phyloP scores from a whole-genome alignment of 2,113 vertebrate genomes.

The Dasypus novemcinctus region DNA sequence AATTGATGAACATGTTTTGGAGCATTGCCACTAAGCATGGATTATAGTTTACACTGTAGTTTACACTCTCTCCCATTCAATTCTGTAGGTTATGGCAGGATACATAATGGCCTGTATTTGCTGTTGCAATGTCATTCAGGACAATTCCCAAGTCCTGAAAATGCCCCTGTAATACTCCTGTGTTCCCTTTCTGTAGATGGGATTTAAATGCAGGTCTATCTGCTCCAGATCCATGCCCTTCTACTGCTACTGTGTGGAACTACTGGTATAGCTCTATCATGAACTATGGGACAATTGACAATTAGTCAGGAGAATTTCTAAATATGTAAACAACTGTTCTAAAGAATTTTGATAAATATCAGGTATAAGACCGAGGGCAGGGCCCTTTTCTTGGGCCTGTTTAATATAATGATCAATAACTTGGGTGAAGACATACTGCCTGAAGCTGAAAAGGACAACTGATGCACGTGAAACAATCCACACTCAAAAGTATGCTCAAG shows the following conservation, averaged over 20 bases:
- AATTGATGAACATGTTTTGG: no score
- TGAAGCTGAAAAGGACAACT: background rate
- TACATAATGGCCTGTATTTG: no score
- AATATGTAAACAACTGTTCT: background rate
- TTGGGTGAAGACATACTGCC: background rate
- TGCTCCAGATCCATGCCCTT: background rate
- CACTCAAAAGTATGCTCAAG: background rate
- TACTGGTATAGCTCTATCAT: no score
- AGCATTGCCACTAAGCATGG: no score
- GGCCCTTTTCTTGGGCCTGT: background rate
- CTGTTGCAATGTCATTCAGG: no score
- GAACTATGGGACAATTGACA: background rate
- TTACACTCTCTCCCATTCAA: no score
- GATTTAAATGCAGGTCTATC: background rate
- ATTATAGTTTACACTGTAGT: no score
- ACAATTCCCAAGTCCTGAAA: no score
- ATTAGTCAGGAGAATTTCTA: slow-evolving; percentile 5
- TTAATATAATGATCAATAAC: background rate
- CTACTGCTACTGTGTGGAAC: background rate
- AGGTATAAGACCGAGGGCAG: background rate
- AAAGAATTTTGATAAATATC: background rate
- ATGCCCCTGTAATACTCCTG: no score
- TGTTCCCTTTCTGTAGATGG: no score
- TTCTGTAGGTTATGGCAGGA: no score
- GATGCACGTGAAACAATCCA: background rate